These are phyloP conservation scores for Rhagonycha lutea DNA, from an alignment of 2,888 invertebrate species.

Conservation along the genomic window DNA sequence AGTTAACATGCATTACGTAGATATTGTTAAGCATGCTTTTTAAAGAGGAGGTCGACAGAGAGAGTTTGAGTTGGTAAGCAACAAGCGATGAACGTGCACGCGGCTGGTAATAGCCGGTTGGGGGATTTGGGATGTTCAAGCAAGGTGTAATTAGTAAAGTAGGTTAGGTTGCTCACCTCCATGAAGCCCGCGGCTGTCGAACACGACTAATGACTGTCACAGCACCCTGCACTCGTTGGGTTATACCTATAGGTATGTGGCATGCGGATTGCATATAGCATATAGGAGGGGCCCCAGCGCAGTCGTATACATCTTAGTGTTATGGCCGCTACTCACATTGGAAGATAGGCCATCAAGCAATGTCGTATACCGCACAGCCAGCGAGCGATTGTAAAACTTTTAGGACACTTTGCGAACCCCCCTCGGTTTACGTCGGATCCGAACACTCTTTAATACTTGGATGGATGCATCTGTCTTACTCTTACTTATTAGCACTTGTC, in stretches of 20 bases:
- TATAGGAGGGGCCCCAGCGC: conserved; percentile 61
- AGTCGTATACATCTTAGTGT: conserved; percentile 66
- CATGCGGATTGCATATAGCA: conserved; percentile 57
- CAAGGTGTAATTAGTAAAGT: conserved; percentile 49
- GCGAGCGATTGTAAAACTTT: conserved; percentile 66
- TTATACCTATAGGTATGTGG: conserved; percentile 56
- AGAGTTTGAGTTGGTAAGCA: conserved; percentile 37
- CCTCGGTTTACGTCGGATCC: conserved; percentile 43
- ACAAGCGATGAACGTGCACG: conserved; percentile 40
- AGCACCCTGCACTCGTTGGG: conserved; percentile 53
- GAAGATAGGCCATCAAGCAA: conserved; percentile 68
- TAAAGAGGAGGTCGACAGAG: conserved; percentile 1
- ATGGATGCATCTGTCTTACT: conserved; percentile 44
- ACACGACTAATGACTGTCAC: conserved; percentile 57
- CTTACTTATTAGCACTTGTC: conserved; percentile 43
- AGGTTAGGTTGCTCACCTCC: conserved; percentile 54
- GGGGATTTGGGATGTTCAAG: conserved; percentile 39
- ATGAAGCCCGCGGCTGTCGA: conserved; percentile 53
- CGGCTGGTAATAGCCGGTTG: conserved; percentile 42
- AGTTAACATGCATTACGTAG: background rate
- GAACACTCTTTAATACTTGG: conserved; percentile 54
- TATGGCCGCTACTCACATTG: conserved; percentile 69
- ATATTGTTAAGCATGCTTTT: conserved; percentile 10
- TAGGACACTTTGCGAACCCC: conserved; percentile 64
- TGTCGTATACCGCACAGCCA: conserved; percentile 59